phyloP scores from a whole-genome alignment of 2,113 vertebrate genomes.

The Cyphomyrus discorhynchus region DNA sequence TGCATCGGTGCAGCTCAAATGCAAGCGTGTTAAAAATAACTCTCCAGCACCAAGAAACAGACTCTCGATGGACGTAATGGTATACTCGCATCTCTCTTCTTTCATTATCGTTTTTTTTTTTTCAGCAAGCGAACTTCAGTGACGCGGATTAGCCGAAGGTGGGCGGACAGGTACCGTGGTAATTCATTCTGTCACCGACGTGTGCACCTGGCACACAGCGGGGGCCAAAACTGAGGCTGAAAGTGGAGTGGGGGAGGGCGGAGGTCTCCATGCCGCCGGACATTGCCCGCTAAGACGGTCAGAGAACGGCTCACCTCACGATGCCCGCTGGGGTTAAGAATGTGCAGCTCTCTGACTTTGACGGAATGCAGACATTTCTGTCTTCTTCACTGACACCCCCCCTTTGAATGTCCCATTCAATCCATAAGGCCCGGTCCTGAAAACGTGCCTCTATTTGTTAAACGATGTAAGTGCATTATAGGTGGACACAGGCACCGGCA shows the following conservation, averaged over 20 bases:
- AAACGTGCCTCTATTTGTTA: neutral
- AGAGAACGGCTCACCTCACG: neutral
- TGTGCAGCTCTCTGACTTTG: neutral
- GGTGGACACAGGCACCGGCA: neutral
- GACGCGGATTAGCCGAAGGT: neutral
- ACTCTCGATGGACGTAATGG: neutral
- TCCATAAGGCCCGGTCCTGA: neutral
- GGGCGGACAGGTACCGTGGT: neutral
- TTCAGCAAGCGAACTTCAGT: neutral
- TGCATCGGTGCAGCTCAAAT: neutral
- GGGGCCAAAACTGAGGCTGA: neutral
- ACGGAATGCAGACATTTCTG: neutral
- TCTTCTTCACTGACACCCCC: too few species aligned
- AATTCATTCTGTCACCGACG: neutral
- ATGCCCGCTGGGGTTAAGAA: neutral
- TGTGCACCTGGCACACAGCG: neutral
- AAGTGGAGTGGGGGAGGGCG: neutral
- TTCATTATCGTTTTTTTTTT: neutral
- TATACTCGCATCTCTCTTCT: neutral
- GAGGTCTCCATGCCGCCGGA: neutral
- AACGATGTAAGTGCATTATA: neutral
- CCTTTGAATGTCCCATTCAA: neutral
- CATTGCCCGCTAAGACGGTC: neutral
- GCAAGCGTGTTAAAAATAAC: neutral
- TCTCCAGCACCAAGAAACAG: neutral